Evolutionary conservation across 2,888 invertebrate genomes (phyloP), one percentile per base, ranked within the genome.

Genomic region (Empis stercorea): DNA sequence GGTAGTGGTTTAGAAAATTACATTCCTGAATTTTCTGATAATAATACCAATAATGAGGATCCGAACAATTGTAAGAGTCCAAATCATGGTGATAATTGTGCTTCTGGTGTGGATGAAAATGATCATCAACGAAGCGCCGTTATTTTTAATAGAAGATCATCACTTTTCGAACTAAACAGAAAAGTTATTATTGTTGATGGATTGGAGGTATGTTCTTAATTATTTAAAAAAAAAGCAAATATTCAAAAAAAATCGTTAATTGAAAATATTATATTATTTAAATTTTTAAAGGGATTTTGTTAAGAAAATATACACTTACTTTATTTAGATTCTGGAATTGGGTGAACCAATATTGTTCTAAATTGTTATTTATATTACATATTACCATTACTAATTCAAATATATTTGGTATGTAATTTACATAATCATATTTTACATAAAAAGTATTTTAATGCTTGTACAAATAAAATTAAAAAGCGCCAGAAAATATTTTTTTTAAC

Each of bases 141-240:
- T n/a, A 32, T 36, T 45, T 16, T 43, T 46, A 37, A 15, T 42
- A 23, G 46, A 44, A 27, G 17, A 38, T 48, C 48, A 41, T 15
- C 64, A 13, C 59, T 59, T 43, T 64, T 69, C 37, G 66, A 61
- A 10, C 57, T 68, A 37, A 64, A 65, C 48, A 61, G 64, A 14
- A 68, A 68, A 53, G 70, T 69, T 20, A 67, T 69, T 48, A 70
- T 70, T 46, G 65, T 69, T 41, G 68, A 70, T 51, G 65, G 64
- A 39, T 60, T 60, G 44, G 68, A 66, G 60, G 67, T 67, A 52
- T 61, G 59, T 57, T 14, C 4, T 27, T 27, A 20, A n/a, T n/a
- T n/a, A n/a, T n/a, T n/a, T n/a, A n/a, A n/a, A n/a, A n/a, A n/a
- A n/a, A n/a, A n/a, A n/a, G n/a, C n/a, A n/a, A n/a, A n/a, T n/a